These are phyloP conservation scores for Psylliodes chrysocephalus DNA, from an alignment of 2,888 invertebrate genomes.

Conservation along the genomic window DNA sequence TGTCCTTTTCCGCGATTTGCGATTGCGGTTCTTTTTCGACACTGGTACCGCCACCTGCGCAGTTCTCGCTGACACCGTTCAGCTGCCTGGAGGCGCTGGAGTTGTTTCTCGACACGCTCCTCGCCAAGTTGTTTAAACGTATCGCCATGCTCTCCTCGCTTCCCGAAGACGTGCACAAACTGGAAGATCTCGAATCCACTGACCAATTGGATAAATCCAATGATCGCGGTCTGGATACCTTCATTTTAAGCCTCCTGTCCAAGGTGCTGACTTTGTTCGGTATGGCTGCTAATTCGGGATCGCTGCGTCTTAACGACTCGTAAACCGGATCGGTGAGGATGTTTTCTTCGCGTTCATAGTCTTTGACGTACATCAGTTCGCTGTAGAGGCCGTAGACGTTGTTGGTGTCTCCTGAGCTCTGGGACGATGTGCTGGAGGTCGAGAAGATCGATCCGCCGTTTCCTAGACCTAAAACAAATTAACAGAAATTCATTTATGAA, in stretches of 20 bases:
- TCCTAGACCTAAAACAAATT: slow-evolving; percentile 38
- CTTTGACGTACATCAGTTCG: slow-evolving; percentile 88
- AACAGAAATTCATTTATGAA: too few relatives aligned
- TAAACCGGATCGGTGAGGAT: slow-evolving; percentile 77
- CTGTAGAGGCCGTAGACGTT: slow-evolving; percentile 92
- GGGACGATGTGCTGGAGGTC: slow-evolving; percentile 69
- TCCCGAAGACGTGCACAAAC: slow-evolving; percentile 83
- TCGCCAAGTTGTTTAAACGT: slow-evolving; percentile 65
- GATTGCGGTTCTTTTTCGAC: slow-evolving; percentile 47
- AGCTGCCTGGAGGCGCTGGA: slow-evolving; percentile 78
- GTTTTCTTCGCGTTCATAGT: slow-evolving; percentile 83
- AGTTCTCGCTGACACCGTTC: slow-evolving; percentile 57
- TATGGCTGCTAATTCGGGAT: slow-evolving; percentile 85
- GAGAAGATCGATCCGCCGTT: slow-evolving; percentile 66
- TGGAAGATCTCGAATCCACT: slow-evolving; percentile 81
- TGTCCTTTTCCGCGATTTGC: slow-evolving; percentile 32
- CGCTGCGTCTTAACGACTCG: slow-evolving; percentile 81
- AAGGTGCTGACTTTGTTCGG: slow-evolving; percentile 85
- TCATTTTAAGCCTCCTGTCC: slow-evolving; percentile 83
- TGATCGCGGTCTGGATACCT: slow-evolving; percentile 83
- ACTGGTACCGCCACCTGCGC: too few relatives aligned
- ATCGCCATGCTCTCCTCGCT: slow-evolving; percentile 85
- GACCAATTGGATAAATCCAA: slow-evolving; percentile 89
- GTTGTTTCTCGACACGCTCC: slow-evolving; percentile 79
- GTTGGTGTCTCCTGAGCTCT: slow-evolving; percentile 74